Evolutionary conservation across 2,797 vertebrate species (phyloP), one percentile per base, ranked within the genome.

Genomic region (Sciurus vulgaris): DNA sequence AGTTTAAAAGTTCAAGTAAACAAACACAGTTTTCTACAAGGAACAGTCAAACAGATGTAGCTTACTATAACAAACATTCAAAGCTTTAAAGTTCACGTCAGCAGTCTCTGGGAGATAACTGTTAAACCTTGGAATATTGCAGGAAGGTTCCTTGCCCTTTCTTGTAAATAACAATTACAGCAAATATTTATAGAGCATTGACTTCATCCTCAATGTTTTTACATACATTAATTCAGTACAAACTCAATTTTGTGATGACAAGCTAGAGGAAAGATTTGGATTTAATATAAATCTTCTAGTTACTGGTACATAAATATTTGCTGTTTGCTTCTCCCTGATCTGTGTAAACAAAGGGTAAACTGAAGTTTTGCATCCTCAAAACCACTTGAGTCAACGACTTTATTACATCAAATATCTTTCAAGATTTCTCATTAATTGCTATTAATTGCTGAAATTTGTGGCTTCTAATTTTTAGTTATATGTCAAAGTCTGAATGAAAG

Each of bases 151-250:
- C 70, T 73, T 56, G 72, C 65, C 70, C 49, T 93, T 94, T 85
- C 95, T 91, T 93, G 72, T 78, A 85, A 94, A 82, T 88, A 97
- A 95, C 73, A 76, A 94, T 91, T 49, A 20, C 13, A 65, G 92
- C 73, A 96, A 97, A 96, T 96, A 96, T 97, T 96, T 94, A 79
- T 44, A 69, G n/a, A 82, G 38, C 20, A 4, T 56, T 30, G 8
- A 83, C 33, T 93, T 77, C 72, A 54, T 91, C 72, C 79, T 86
- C 33, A 91, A 65, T 35, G 88, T 30, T 61, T 79, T 90, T 91
- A 79, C 17, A n/a, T 76, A 15, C 65, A 77, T 77, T 85, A 94
- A 94, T 94, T 94, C 87, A 85, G 93, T 77, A 93, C 91, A 84
- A 97, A 65, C 70, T 79, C 81, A 54, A 63, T 95, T 87, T 87